phyloP scores from a whole-genome alignment of 2,888 invertebrate species.

The Neocrepidodera transversa region DNA sequence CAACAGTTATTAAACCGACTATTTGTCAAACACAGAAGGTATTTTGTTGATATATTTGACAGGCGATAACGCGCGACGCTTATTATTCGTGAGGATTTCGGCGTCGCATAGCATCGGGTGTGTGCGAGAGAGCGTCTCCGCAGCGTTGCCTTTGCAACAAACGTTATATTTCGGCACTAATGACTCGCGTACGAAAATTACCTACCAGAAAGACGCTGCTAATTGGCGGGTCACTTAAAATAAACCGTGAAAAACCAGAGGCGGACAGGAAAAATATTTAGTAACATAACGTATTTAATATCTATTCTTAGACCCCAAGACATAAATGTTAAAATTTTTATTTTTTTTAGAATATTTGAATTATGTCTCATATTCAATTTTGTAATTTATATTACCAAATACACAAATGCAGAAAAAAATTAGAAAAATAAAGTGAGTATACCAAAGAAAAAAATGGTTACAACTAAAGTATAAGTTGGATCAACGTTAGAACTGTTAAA shows the following conservation, averaged over 20 bases:
- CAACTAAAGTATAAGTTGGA: too few species aligned
- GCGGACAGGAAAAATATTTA: not conserved
- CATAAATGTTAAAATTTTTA: too few species aligned
- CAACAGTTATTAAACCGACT: conserved; percentile 39
- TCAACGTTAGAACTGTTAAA: too few species aligned
- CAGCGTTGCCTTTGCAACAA: conserved; percentile 37
- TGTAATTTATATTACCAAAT: too few species aligned
- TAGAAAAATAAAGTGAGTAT: too few species aligned
- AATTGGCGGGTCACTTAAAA: conserved; percentile 52
- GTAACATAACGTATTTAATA: too few species aligned
- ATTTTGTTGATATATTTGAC: conserved; percentile 54
- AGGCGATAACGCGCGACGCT: conserved; percentile 51
- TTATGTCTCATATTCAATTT: too few species aligned
- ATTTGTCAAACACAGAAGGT: conserved; percentile 51
- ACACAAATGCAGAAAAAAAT: too few species aligned
- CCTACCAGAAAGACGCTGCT: conserved; percentile 50
- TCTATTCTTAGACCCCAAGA: too few species aligned
- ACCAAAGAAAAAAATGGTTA: too few species aligned
- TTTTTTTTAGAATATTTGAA: too few species aligned
- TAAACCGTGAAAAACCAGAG: conserved; percentile 35
- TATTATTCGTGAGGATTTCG: conserved; percentile 48
- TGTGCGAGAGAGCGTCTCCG: conserved; percentile 13
- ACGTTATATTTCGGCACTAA: conserved; percentile 51
- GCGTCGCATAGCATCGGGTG: too few species aligned
- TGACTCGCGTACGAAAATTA: conserved; percentile 49